Evolutionary conservation across 2,888 invertebrate species (phyloP), one percentile per base, ranked within the genome.

Genomic region (Rosalia funebris): DNA sequence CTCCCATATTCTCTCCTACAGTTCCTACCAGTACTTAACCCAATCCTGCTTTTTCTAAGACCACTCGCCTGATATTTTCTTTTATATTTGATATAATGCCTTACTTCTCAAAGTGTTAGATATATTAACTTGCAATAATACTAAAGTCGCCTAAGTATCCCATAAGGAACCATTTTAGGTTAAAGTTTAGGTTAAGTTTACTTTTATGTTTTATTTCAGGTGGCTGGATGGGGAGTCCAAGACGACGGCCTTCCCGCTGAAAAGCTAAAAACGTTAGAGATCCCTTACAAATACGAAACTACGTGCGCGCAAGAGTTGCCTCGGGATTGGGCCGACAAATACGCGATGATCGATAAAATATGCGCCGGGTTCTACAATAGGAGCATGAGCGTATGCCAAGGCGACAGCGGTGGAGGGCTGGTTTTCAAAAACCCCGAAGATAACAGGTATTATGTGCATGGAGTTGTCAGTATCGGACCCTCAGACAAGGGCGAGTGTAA

Each of bases 371-470:
- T 65, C 42, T 45, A 50, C 2, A 45, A 55, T 10, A 32, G 39
- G 16, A 67, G 58, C 25, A 61, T 55, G 14, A 63, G 65, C 14
- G 62, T 67, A 0, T 67, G 67, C 34, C 48, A 45, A 37, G 67
- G 67, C 1, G 67, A 67, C 46, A 67, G 67, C 11, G 67, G 67
- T 1, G 65, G 62, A 15, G 67, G 65, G 10, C 32, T 67, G 4
- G 47, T 50, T n/a, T 65, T 64, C 41, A 44, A 39, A 44, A 67
- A 67, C 36, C 37, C 53, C 2, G 60, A 65, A 31, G 61, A 67
- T 12, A 65, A 60, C 42, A 61, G 65, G 7, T 67, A 63, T 39
- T 67, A 67, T 47, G 41, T 67, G 11, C 67, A 67, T 15, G 67
- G 67, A 2, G 44, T 67, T 1, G 67, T 63, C 10, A 67, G 67